Evolutionary conservation across 2,888 invertebrate genomes (phyloP).

Genomic region (Spisula solida): DNA sequence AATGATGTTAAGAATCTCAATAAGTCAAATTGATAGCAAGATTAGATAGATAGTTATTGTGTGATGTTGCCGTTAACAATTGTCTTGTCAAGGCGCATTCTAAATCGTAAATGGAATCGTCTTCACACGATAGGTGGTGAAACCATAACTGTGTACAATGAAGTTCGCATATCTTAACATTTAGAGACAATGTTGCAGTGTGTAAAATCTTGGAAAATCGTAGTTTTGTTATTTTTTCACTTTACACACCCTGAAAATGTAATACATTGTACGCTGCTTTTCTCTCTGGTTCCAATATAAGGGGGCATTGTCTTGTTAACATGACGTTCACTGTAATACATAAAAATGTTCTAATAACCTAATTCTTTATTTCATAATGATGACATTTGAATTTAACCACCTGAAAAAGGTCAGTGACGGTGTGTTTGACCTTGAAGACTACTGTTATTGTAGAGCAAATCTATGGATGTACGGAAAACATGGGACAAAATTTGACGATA

Average conservation of each 20-base stretch:
- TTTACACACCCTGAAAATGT: too few species aligned
- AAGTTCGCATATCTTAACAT: not conserved
- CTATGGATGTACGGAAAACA: too few species aligned
- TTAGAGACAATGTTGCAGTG: not conserved
- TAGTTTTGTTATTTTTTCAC: too few species aligned
- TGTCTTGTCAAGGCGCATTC: not conserved
- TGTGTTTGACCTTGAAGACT: too few species aligned
- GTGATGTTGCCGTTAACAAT: not conserved
- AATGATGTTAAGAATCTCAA: not conserved
- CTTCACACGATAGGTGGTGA: not conserved
- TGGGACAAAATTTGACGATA: too few species aligned
- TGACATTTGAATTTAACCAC: too few species aligned
- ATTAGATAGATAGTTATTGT: not conserved
- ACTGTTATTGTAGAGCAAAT: too few species aligned
- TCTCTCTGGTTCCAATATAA: not conserved
- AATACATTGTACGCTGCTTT: too few species aligned
- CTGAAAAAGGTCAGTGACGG: too few species aligned
- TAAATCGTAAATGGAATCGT: not conserved
- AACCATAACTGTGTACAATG: not conserved
- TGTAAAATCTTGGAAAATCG: not conserved
- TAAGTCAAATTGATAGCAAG: slow-evolving; percentile 8
- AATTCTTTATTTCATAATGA: too few species aligned
- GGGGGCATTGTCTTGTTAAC: not conserved
- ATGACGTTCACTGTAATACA: not conserved
- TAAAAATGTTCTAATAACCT: too few species aligned